phyloP scores from a whole-genome alignment of 2,113 vertebrate genomes.

The Ciconia stormi region DNA sequence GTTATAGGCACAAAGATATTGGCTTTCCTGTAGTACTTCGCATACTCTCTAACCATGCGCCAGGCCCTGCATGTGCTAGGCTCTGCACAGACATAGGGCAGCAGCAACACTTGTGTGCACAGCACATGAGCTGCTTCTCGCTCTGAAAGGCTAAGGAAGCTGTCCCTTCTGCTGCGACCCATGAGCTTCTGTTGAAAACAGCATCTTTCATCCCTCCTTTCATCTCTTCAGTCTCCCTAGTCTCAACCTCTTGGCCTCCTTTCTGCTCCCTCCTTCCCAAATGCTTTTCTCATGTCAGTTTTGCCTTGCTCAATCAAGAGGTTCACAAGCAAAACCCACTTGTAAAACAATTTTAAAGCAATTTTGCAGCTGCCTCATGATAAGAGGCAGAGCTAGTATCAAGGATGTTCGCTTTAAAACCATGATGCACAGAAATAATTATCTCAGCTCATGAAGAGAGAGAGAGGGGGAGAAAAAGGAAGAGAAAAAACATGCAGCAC shows the following conservation, averaged over 20 bases:
- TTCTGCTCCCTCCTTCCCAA: neutral
- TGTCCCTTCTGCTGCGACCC: neutral
- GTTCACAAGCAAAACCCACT: neutral
- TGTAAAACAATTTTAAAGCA: conserved; percentile 24
- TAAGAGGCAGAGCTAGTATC: neutral
- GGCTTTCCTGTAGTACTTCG: neutral
- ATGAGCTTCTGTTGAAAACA: neutral
- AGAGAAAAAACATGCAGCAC: neutral
- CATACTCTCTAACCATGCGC: neutral
- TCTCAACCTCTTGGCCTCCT: neutral
- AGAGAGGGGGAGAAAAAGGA: neutral
- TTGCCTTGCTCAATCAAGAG: neutral
- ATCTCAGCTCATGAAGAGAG: neutral
- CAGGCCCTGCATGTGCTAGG: neutral
- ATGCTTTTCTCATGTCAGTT: neutral
- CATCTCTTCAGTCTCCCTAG: neutral
- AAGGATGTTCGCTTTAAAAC: neutral
- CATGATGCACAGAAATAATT: neutral
- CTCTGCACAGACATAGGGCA: neutral
- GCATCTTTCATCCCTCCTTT: neutral
- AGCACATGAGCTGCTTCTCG: neutral
- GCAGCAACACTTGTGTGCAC: neutral
- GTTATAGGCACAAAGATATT: neutral
- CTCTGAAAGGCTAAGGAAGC: neutral
- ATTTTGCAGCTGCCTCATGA: neutral